Evolutionary conservation across 2,888 invertebrate species (phyloP), one percentile per base, ranked within the genome.

Genomic region (Digitonthophagus gazella): DNA sequence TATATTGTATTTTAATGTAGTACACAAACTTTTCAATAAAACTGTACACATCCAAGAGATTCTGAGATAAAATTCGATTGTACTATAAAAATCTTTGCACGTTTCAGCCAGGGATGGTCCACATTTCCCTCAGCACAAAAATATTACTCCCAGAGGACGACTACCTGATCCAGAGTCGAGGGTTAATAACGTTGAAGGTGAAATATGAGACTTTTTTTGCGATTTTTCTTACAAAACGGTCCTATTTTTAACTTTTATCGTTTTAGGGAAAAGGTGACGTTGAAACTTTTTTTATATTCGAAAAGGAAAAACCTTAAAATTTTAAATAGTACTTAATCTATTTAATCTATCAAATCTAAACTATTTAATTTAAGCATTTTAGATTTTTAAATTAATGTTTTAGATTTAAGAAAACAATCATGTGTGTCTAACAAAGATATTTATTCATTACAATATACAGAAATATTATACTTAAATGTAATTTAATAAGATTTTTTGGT

Each of bases 251-350:
- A 57, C 18, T 70, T 67, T 22, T 67, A 65, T 69, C 71, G 71
- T 64, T 83, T 54, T 82, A 93, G 92, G 95, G 94, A 16, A 96
- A 96, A 84, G 96, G 95, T 28, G 89, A 91, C 79, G 94, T 95
- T 95, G 76, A 81, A 71, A 79, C 81, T 0, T 81, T 77, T 66
- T 82, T 80, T 78, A 73, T 82, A 3, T 69, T 66, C 54, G 68
- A 71, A 15, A 68, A 61, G 6, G 65, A 54, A 20, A n/a, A 61
- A 15, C 57, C n/a, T 16, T 57, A 61, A 61, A 61, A 61, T 16
- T 18, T 61, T 44, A 44, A 44, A 58, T 58, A 11, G 58, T n/a
- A 8, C n/a, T 15, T 11, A 57, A 15, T 11, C 16, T 57, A 57
- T 57, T 57, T 15, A 8, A 57, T n/a, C 5, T n/a, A n/a, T n/a